Conservation (phyloP, 2,797 vertebrate genomes). For the Borostomias antarcticus region DNA sequence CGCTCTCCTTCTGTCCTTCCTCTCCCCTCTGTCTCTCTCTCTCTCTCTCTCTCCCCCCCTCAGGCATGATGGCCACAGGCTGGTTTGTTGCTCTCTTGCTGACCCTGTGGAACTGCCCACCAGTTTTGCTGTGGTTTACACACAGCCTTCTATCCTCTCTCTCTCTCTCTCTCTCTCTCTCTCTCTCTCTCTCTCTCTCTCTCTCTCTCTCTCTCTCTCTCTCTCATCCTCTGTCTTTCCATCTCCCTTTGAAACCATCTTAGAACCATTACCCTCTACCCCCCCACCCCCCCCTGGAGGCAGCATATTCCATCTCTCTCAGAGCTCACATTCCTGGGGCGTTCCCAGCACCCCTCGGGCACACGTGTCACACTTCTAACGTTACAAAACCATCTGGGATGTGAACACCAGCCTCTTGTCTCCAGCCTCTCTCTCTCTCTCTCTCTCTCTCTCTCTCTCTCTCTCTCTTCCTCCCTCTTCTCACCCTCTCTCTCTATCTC, state of each 20-base stretch:
- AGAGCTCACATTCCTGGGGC: slow-evolving; percentile 64
- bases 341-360: slow-evolving; percentile 57
- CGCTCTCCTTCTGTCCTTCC: no score
- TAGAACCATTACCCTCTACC: neutral
- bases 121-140: slow-evolving; percentile 36
- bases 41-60: no score
- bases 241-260: slow-evolving; percentile 6
- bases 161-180: neutral
- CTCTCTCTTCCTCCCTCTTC: neutral
- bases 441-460: neutral
- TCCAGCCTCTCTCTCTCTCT: neutral
- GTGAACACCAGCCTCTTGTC: slow-evolving; percentile 39
- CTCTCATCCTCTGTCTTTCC: neutral
- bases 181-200: slow-evolving; percentile 2
- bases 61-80: slow-evolving; percentile 15
- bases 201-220: neutral
- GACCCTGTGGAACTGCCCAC: slow-evolving; percentile 32
- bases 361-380: slow-evolving; percentile 62
- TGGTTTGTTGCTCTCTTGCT: slow-evolving; percentile 33
- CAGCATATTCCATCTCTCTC: slow-evolving; percentile 54
- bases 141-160: slow-evolving; percentile 13
- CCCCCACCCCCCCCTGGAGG: slow-evolving; percentile 56
- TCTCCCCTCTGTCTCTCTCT: no score
- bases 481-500: no score
- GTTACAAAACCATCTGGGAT: slow-evolving; percentile 57